Base-by-base conservation (phyloP, 2,113 vertebrate genomes). In the Megaleporinus macrocephalus region DNA sequence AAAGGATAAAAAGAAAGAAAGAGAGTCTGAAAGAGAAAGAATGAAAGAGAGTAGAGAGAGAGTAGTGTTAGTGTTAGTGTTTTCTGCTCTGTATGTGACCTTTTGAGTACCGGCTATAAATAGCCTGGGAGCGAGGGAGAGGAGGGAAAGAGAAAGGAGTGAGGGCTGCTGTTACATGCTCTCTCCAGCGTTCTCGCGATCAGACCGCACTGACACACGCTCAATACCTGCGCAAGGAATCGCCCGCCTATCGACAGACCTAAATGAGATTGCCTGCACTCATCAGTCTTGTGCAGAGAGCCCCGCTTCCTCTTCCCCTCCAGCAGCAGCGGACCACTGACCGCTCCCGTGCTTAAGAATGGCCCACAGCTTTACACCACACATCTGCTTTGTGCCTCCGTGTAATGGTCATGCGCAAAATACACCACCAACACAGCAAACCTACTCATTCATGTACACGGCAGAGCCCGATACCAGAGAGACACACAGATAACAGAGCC, bases 21-120 rank as follows among this genome's bases (percentile, higher is more conserved):
- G 30, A 59, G 15, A 61, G 30, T 41, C 3, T n/a, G 49, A 51
- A 6, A 27, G 44, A 51, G 4, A 72, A 2, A 49, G 70, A 1
- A 11, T 27, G 55, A 30, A 41, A 66, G n/a, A 57, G 26, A n/a
- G n/a, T n/a, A 85, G 57, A 78, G 83, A 66, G 76, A 73, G 84
- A 78, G 76, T 86, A 86, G 75, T 87, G 87, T 76, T 44, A 6
- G 79, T 55, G 76, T 85, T 88, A 80, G 66, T 87, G 80, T 88
- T 88, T 88, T 86, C 61, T 65, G 63, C 69, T 79, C 63, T 76
- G 84, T 81, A 62, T 83, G 30, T 91, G 91, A 92, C 92, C 93
- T 93, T 93, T 92, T n/a, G 53, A 84, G 88, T 89, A 89, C 65
- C 3, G 26, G 81, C 89, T 90, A 91, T 91, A 91, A 90, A 91